Base-by-base conservation (phyloP, 2,113 vertebrate species). In the Echinops telfairi region DNA sequence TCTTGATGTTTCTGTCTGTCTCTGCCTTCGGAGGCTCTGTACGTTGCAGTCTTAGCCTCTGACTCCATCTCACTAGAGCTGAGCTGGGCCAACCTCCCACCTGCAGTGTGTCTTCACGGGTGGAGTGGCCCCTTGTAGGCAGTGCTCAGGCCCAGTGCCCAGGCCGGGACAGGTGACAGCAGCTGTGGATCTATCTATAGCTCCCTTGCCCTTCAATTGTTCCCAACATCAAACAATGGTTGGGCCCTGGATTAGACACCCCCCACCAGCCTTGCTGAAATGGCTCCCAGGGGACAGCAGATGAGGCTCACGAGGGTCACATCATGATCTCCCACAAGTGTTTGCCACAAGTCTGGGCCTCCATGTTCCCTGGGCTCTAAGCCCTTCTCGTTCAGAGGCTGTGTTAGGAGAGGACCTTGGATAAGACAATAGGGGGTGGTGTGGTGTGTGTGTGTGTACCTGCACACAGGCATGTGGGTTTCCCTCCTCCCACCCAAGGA, bases 101-200 rank as follows among this genome's bases (percentile, higher is more conserved):
- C 73, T 66, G 0, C 25, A 58, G 77, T 31, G 64, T 88, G 90
- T 91, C 89, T 60, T 91, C 60, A 19, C 66, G 97, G 95, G 92
- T 97, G 96, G 94, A 96, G 96, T 25, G 84, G 94, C 97, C 97
- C 97, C 95, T 91, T 88, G 96, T 95, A 98, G 98, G 98, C 98
- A 98, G 98, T 98, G 97, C 97, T 97, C 3, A 60, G 97, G 97
- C 97, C 97, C 98, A 97, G 97, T 97, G 98, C 98, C 98, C 98
- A 97, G 91, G 77, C 97, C 94, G 76, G 95, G 96, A 96, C 97
- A 98, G 98, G 98, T 98, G 98, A 97, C 96, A 97, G 98, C 98
- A 98, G 97, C 98, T 98, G 98, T 94, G 89, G 83, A 71, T 95
- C 98, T 98, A 98, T 98, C 97, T 98, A 98, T 98, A 98, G 97